Evolutionary conservation across 2,888 invertebrate genomes (phyloP).

Genomic region (Polylopha cassiicola): DNA sequence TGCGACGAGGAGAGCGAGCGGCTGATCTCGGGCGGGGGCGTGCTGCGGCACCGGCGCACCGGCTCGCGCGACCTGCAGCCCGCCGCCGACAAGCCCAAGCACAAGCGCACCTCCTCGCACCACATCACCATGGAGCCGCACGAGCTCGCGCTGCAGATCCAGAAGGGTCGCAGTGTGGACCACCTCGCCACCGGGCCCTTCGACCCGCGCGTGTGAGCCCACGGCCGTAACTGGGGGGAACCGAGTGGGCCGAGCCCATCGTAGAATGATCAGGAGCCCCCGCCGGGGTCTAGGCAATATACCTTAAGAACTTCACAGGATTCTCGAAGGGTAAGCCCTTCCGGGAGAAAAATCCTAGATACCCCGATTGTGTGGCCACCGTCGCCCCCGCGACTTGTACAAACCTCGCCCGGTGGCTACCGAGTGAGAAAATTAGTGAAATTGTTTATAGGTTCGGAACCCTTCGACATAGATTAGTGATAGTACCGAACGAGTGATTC

Average conservation of each 20-base stretch:
- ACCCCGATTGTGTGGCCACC: no score
- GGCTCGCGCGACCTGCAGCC: conserved; percentile 75
- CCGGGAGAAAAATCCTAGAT: no score
- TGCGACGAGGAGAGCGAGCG: conserved; percentile 69
- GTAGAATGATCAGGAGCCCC: no score
- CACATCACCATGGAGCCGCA: conserved; percentile 66
- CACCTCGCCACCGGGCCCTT: conserved; percentile 47
- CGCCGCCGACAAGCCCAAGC: conserved; percentile 32
- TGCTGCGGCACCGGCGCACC: conserved; percentile 78
- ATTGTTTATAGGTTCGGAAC: conserved; percentile 25
- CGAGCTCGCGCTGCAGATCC: conserved; percentile 53
- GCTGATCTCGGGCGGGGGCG: conserved; percentile 58
- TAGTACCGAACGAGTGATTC: conserved; percentile 59
- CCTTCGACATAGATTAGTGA: conserved; percentile 7
- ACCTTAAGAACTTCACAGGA: no score
- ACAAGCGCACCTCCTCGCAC: conserved; percentile 71
- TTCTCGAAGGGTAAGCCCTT: no score
- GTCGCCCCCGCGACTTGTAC: no score
- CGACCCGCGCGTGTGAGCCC: conserved; percentile 47
- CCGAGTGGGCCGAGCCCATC: no score
- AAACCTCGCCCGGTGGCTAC: no score
- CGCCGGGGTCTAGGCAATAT: no score
- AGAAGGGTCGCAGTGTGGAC: conserved; percentile 67
- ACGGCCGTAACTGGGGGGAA: conserved; percentile 2
- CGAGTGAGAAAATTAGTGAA: conserved; percentile 37